Base-by-base conservation (phyloP, 2,113 vertebrate species). In the Prochilodus magdalenae region DNA sequence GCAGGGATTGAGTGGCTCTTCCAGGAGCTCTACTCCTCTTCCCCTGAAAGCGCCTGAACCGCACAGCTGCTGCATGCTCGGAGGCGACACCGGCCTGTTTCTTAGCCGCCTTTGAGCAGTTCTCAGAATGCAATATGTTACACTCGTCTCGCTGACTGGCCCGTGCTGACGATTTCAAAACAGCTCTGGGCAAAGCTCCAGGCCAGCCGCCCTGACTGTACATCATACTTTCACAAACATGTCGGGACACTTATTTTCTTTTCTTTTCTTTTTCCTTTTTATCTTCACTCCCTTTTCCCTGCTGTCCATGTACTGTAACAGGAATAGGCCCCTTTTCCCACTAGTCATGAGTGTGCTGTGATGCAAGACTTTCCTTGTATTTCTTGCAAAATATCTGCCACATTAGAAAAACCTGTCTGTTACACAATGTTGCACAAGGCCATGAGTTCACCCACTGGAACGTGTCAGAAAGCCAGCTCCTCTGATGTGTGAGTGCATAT, bases 351-450 rank as follows among this genome's bases (percentile, higher is more conserved):
- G 55, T 57, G 27, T 29, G 63, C 16, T 77, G 33, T 86, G 81
- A 80, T 84, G 82, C 82, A 86, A 86, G 62, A 24, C 59, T 75
- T 84, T 84, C 83, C 60, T 79, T 16, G 80, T 79, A 86, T 60
- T 69, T 76, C 79, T 86, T 86, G 85, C 71, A 63, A 86, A 86
- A 86, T 75, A 47, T 65, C 59, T n/a, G 12, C 71, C n/a, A 10
- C 18, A 55, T 73, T 76, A 81, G 62, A 70, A 77, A 81, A 51
- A 62, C 33, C 63, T 85, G 74, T 66, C 73, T 71, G 59, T 74
- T 80, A 80, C 77, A 70, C 76, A 79, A 11, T 57, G 14, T 77
- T 67, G 78, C 57, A 65, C 75, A 86, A 86, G 82, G 47, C 26
- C 22, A 30, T 4, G 33, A 53, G 79, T 70, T 82, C 26, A 29